These are phyloP conservation scores for Teleogryllus oceanicus DNA, from an alignment of 2,888 invertebrate genomes.

Conservation along the genomic window DNA sequence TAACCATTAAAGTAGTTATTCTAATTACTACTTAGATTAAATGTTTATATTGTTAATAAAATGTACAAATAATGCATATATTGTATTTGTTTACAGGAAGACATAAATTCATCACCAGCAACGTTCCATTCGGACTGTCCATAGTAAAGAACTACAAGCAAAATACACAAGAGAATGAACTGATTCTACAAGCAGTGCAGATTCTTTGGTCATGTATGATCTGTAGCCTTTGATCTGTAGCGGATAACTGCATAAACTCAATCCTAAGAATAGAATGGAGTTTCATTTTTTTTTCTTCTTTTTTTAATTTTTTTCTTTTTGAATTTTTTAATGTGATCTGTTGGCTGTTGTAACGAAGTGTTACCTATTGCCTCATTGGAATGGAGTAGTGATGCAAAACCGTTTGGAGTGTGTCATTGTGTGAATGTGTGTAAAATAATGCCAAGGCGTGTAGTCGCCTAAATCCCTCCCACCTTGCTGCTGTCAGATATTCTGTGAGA, in stretches of 20 bases:
- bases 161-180: too few relatives aligned
- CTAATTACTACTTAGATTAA: too few relatives aligned
- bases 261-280: not conserved
- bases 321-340: conserved; percentile 6
- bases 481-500: not conserved
- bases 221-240: not conserved
- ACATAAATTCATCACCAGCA: too few relatives aligned
- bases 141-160: too few relatives aligned
- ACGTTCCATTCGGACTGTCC: too few relatives aligned
- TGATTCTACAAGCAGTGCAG: too few relatives aligned
- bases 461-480: not conserved
- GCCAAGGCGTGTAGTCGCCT: conserved; percentile 18
- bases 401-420: not conserved
- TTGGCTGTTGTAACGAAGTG: not conserved
- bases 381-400: not conserved
- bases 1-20: too few relatives aligned
- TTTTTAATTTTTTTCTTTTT: too few relatives aligned
- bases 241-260: not conserved
- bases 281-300: not conserved
- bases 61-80: too few relatives aligned
- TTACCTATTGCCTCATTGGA: not conserved
- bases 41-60: too few relatives aligned
- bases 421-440: not conserved
- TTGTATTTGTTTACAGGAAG: too few relatives aligned
- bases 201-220: not conserved